phyloP scores from a whole-genome alignment of 2,888 invertebrate species.

The Plemyria rubiginata region DNA sequence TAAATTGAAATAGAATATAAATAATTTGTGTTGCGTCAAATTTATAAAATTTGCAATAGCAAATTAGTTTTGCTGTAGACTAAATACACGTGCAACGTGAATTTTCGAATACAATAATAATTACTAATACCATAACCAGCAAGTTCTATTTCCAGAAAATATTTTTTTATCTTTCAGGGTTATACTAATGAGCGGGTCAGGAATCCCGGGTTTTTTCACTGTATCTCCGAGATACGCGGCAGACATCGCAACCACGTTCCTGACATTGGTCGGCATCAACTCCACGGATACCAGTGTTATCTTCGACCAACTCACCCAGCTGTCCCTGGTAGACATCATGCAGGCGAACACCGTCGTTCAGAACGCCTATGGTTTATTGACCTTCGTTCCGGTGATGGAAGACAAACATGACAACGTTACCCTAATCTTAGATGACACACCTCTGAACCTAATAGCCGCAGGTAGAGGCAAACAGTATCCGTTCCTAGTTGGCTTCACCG shows the following conservation, averaged over 20 bases:
- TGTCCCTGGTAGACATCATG: constrained; percentile 49
- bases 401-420: constrained; percentile 33
- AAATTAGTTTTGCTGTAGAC: no score
- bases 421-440: constrained; percentile 43
- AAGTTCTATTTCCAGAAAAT: no score
- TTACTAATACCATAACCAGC: no score
- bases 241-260: constrained; percentile 35
- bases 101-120: no score
- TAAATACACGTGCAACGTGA: no score
- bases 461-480: constrained; percentile 45
- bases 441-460: constrained; percentile 40
- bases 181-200: constrained; percentile 43
- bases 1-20: no score
- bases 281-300: constrained; percentile 40
- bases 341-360: constrained; percentile 38
- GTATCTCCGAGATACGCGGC: constrained; percentile 39
- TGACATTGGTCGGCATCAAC: constrained; percentile 63
- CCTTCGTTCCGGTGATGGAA: constrained; percentile 46
- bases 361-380: constrained; percentile 14
- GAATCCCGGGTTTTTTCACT: constrained; percentile 39
- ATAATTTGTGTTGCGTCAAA: no score
- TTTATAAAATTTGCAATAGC: no score
- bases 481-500: constrained; percentile 32
- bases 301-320: constrained; percentile 33
- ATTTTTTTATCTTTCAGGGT: constrained; percentile 28